These are phyloP conservation scores for Chrysotoxum bicinctum DNA, from an alignment of 2,888 invertebrate genomes.

Conservation along the genomic window DNA sequence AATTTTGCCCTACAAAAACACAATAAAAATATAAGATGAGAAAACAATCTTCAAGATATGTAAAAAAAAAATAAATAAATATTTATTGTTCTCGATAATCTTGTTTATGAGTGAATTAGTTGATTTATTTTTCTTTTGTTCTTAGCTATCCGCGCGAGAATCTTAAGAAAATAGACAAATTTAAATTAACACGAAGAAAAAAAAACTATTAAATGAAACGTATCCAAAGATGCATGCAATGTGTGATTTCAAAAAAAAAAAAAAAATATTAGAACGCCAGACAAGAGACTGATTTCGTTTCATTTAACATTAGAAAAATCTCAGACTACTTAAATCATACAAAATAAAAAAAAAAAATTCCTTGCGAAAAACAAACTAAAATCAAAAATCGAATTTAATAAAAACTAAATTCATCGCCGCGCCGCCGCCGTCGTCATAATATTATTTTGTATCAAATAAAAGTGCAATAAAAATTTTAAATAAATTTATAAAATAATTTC, in stretches of 20 bases:
- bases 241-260: slow-evolving; percentile 74
- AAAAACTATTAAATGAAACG: slow-evolving; percentile 77
- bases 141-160: not conserved
- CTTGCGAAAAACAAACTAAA: slow-evolving; percentile 22
- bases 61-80: not conserved
- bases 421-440: slow-evolving; percentile 37
- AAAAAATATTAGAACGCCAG: slow-evolving; percentile 73
- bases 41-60: slow-evolving; percentile 7
- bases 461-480: slow-evolving; percentile 67
- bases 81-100: slow-evolving; percentile 48
- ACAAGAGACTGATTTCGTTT: slow-evolving; percentile 81
- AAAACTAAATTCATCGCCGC: slow-evolving; percentile 32
- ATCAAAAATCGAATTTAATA: slow-evolving; percentile 67
- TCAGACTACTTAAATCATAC: slow-evolving; percentile 52
- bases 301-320: slow-evolving; percentile 74
- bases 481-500: slow-evolving; percentile 56
- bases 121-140: slow-evolving; percentile 21
- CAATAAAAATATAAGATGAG: not conserved
- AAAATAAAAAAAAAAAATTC: slow-evolving; percentile 61
- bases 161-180: slow-evolving; percentile 46
- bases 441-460: slow-evolving; percentile 50
- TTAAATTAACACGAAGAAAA: slow-evolving; percentile 15
- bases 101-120: slow-evolving; percentile 67
- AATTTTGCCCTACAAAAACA: not conserved
- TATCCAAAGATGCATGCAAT: slow-evolving; percentile 81